Conservation (phyloP, 2,797 vertebrate species). For the Glyptemys insculpta region DNA sequence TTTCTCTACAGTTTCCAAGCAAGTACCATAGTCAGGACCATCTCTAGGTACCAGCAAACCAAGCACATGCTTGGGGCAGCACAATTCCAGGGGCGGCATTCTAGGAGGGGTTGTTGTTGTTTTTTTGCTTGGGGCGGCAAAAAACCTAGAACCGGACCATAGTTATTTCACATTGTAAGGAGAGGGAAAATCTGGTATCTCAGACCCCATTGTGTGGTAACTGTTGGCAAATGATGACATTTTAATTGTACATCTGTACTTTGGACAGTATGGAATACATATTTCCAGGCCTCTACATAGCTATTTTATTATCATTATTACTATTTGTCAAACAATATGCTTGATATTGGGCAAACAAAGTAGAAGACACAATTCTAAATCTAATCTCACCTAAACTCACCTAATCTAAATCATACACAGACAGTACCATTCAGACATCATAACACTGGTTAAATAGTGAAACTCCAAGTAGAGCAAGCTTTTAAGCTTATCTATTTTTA, state of each 20-base stretch:
- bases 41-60: too few relatives aligned
- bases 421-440: not conserved
- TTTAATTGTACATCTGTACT: not conserved
- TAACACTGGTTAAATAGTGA: not conserved
- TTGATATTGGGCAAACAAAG: not conserved
- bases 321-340: not conserved
- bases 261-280: not conserved
- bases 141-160: too few relatives aligned
- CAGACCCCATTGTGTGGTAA: not conserved
- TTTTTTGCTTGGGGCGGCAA: too few relatives aligned
- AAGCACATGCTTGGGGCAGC: too few relatives aligned
- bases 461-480: not conserved
- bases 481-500: slow-evolving; percentile 17
- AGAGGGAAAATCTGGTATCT: not conserved
- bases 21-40: not conserved
- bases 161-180: not conserved
- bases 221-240: not conserved
- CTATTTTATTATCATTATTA: not conserved
- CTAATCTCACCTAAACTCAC: not conserved
- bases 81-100: too few relatives aligned
- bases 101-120: too few relatives aligned
- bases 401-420: not conserved
- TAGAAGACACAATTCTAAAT: not conserved
- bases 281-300: not conserved
- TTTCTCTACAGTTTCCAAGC: not conserved